Base-by-base conservation (phyloP, 1,140 invertebrate genomes). In the Cherax quadricarinatus region DNA sequence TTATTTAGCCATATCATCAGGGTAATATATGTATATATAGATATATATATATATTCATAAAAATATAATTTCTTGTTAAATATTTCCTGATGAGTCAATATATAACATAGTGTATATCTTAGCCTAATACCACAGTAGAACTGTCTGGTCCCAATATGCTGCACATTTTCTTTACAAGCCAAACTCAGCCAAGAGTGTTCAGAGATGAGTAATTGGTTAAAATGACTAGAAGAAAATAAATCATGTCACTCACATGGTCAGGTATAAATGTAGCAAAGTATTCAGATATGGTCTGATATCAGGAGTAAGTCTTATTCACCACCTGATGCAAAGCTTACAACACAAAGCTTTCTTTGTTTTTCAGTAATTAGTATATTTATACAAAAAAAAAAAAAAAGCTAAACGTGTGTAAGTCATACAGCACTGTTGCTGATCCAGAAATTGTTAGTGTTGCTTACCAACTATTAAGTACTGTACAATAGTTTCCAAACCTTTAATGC, bases 61-160 rank as follows among this genome's bases (percentile, higher is more conserved):
- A 81, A 49, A 81, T 81, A 81, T 81, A 9, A 53, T 49, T 4
- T 30, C n/a, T 49, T 51, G 48, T 30, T 75, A 75, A 81, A 53
- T 51, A 81, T 16, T 51, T 81, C 79, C 79, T 81, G 48, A 81
- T 1, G 48, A 49, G 30, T 81, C 51, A n/a, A 41, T 81, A 81
- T 81, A 75, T 30, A 75, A 75, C 70, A 75, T 30, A 70, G 18
- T 7, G 5, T 70, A 24, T 51, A 9, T 86, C 83, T 53, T 75
- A 86, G 51, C 66, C 84, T 87, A 87, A 87, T 57, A 87, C 70
- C 85, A 87, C 70, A 87, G 48, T 24, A 79, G 12, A 78, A 24
- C 51, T 75, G 75, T 51, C 57, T 87, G 85, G 85, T 87, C 85
- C 85, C 85, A 87, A 87, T 41, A 87, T 78, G 70, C 70, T 87